Evolutionary conservation across 2,797 vertebrate genomes (phyloP).

Genomic region (Hippoglossus hippoglossus): DNA sequence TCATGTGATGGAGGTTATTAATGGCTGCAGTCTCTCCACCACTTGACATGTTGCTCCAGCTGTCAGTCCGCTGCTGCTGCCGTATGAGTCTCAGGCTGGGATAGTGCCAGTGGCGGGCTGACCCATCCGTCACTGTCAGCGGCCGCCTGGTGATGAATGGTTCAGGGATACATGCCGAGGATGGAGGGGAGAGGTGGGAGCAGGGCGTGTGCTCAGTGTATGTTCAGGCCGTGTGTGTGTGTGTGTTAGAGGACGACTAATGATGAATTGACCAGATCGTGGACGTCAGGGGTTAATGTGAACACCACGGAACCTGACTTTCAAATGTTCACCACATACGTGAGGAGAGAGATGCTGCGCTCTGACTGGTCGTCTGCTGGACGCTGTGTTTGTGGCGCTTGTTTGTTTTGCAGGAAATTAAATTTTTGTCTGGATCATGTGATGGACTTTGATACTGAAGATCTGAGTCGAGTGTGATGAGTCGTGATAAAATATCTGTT

Average conservation of each 20-base stretch:
- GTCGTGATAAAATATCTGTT: too few relatives aligned
- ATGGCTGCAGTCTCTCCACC: constrained; percentile 97
- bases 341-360: not conserved
- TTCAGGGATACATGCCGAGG: constrained; percentile 80
- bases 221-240: constrained; percentile 41
- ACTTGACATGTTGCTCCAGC: constrained; percentile 99
- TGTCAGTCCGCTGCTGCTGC: constrained; percentile 94
- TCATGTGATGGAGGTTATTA: constrained; percentile 99
- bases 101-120: constrained; percentile 91
- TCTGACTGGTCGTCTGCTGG: not conserved
- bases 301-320: constrained; percentile 46
- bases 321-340: constrained; percentile 25
- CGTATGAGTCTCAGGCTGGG: constrained; percentile 92
- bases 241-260: constrained; percentile 48
- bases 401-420: constrained; percentile 1
- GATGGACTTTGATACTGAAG: not conserved
- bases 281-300: constrained; percentile 70
- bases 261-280: constrained; percentile 70
- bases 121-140: constrained; percentile 99
- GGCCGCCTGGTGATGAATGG: constrained; percentile 95
- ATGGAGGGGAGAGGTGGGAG: constrained; percentile 78
- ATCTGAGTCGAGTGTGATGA: not conserved
- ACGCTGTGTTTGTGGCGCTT: not conserved
- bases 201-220: constrained; percentile 41
- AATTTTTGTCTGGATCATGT: not conserved